Evolutionary conservation across 2,797 vertebrate genomes (phyloP).

Genomic region (Alfaro cultratus): DNA sequence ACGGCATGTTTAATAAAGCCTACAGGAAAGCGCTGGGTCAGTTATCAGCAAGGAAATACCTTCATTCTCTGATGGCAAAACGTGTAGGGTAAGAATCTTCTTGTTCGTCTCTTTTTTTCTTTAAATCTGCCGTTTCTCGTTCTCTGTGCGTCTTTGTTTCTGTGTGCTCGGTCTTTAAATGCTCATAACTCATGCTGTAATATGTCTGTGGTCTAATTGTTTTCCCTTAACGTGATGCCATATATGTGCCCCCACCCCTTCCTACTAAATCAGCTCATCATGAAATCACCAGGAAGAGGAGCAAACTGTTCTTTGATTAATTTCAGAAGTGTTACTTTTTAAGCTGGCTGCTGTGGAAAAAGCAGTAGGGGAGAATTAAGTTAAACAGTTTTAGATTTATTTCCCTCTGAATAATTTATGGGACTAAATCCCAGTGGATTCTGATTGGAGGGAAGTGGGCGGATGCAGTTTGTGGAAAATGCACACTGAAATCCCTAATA

Average conservation of each 20-base stretch:
- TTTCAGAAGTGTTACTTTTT: constrained; percentile 47
- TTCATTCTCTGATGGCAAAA: constrained; percentile 92
- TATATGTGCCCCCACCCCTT: constrained; percentile 10
- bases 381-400: constrained; percentile 68
- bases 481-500: background rate
- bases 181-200: constrained; percentile 49
- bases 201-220: constrained; percentile 55
- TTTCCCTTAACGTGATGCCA: constrained; percentile 27
- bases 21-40: constrained; percentile 94
- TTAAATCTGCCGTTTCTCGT: constrained; percentile 46
- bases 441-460: constrained; percentile 8
- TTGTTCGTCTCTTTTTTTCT: constrained; percentile 51
- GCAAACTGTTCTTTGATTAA: constrained; percentile 47
- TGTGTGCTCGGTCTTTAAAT: constrained; percentile 47
- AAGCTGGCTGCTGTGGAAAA: constrained; percentile 40
- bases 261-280: background rate
- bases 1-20: constrained; percentile 95
- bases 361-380: constrained; percentile 39
- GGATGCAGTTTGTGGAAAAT: constrained; percentile 25
- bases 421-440: constrained; percentile 65
- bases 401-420: constrained; percentile 88
- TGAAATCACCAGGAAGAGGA: background rate
- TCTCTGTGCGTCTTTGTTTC: constrained; percentile 52
- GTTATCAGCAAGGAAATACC: constrained; percentile 92
- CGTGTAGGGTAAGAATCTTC: constrained; percentile 90